A percentile compares a stretch with the other conserved stretches of the same genome.
Evolutionary conservation across 2,113 vertebrate species (phyloP).

Genomic region (Verasper variegatus): DNA sequence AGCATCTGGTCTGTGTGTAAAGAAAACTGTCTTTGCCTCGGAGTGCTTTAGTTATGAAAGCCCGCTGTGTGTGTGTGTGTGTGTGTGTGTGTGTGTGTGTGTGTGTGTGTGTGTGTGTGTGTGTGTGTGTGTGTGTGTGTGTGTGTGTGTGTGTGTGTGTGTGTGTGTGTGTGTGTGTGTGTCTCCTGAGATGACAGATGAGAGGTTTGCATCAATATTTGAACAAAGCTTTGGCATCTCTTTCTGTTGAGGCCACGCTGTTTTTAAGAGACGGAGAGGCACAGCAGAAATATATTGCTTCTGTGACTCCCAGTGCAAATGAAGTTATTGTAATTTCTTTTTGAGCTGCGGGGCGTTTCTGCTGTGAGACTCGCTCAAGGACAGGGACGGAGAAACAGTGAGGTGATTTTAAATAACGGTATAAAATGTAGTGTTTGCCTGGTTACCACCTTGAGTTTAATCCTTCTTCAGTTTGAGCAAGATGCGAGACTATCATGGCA

Average conservation of each 20-base stretch:
- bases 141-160: no score
- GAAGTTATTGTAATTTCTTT: conserved; percentile 52
- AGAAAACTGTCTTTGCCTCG: conserved; percentile 19
- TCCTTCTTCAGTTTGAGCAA: not conserved
- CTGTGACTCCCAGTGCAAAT: conserved; percentile 38
- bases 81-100: no score
- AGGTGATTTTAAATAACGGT: conserved; percentile 30
- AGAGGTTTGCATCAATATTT: conserved; percentile 79
- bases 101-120: no score
- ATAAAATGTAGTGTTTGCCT: conserved; percentile 9
- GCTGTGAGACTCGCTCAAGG: conserved; percentile 43
- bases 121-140: no score
- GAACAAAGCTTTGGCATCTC: conserved; percentile 74
- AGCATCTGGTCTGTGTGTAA: conserved; percentile 40
- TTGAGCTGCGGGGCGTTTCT: conserved; percentile 32
- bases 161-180: no score
- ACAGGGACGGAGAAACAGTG: conserved; percentile 12
- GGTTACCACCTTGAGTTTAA: not conserved
- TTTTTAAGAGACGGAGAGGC: conserved; percentile 53
- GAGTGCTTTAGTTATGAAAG: conserved; percentile 19
- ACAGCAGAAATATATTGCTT: conserved; percentile 43
- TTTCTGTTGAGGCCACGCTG: conserved; percentile 63
- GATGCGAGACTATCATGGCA: not conserved
- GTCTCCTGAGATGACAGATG: conserved; percentile 71
- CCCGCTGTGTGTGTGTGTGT: conserved; percentile 15